Evolutionary conservation across 2,797 vertebrate species (phyloP), one percentile per base, ranked within the genome.

Genomic region (Cyclopterus lumpus): DNA sequence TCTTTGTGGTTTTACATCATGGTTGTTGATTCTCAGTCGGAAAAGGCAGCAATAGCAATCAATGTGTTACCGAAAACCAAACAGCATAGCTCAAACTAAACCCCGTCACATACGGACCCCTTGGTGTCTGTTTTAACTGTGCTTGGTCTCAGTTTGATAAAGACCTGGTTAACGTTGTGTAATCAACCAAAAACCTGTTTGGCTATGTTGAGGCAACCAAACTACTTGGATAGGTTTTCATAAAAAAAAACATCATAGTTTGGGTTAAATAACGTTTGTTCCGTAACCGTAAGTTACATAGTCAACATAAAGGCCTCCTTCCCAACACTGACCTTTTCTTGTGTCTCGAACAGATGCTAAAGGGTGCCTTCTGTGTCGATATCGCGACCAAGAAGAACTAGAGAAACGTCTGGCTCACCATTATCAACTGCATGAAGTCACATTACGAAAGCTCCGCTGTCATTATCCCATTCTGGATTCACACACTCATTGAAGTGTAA

Each of bases 401-500:
- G 53, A 12, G 14, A 55, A 55, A 5, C 6, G 4, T 14, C 18
- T 42, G 38, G 38, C 46, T 67, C 28, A 55, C 2, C 42, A 67
- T 67, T 54, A 69, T 69, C 63, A 67, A 65, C 42, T 40, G 3
- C 42, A 79, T 51, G 16, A 82, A 65, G 55, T 71, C 36, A 72
- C 54, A 64, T 24, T 38, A 38, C 14, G 44, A 53, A 69, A 55
- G 44, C 42, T 71, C 49, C 44, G 66, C 67, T 71, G 38, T 68
- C 67, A 65, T 67, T 77, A 66, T 53, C 30, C 61, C 75, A 38
- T 57, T 70, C 9, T 48, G 58, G 40, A 77, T 46, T 84, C 77
- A 82, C 9, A 72, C 22, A 81, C 53, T 70, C 48, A 77, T 20
- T 74, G 2, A 85, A 65, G 61, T 44, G 61, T 71, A 65, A 65